Conservation (phyloP, 2,888 invertebrate species). For the Drosophila lacicola region DNA sequence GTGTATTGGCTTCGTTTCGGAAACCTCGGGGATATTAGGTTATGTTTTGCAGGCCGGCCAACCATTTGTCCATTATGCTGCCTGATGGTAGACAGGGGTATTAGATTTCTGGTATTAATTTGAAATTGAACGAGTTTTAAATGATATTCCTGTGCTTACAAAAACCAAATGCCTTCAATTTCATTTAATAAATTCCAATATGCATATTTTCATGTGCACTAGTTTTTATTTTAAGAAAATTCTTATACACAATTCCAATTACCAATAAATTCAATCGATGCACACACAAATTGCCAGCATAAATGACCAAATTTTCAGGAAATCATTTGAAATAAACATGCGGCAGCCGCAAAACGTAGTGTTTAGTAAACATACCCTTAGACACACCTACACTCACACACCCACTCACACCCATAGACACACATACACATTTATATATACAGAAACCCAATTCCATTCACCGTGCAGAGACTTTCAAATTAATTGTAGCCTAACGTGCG, state of each 20-base stretch:
- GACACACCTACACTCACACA: neutral
- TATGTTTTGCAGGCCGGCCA: too few species aligned
- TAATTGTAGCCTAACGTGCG: conserved; percentile 72
- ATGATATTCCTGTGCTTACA: conserved; percentile 6
- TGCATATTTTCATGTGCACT: too few species aligned
- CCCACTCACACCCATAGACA: neutral
- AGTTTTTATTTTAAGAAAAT: neutral
- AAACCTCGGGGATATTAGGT: neutral
- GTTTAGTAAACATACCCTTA: neutral
- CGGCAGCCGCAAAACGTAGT: conserved; percentile 11
- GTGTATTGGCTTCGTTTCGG: conserved; percentile 9
- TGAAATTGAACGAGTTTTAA: conserved; percentile 8
- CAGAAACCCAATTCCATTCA: conserved; percentile 29
- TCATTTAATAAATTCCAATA: too few species aligned
- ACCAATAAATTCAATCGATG: conserved; percentile 20
- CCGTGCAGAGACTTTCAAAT: conserved; percentile 61
- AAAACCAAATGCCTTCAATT: too few species aligned
- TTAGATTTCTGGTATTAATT: neutral
- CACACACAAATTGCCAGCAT: conserved; percentile 18
- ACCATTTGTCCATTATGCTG: too few species aligned
- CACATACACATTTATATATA: conserved; percentile 1
- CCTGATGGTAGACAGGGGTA: too few species aligned
- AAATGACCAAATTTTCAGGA: conserved; percentile 8
- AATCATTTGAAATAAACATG: conserved; percentile 17
- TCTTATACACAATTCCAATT: conserved; percentile 1